Base-by-base conservation (phyloP, 2,888 invertebrate genomes). In the Lasioglossum oenotherae region DNA sequence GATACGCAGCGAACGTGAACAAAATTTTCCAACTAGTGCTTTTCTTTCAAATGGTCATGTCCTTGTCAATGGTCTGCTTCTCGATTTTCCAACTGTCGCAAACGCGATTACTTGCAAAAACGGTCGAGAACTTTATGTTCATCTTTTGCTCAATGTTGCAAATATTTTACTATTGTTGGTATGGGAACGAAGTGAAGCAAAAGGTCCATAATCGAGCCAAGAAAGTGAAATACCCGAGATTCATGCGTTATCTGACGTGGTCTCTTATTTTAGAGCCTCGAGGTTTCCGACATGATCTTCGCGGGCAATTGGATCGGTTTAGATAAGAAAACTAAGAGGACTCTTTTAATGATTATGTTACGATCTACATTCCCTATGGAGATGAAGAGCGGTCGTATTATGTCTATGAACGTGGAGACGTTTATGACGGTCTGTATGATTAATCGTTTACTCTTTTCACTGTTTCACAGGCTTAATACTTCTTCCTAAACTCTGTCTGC, bases 151-250 rank as follows among this genome's bases (percentile, higher is more conserved):
- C 87, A 81, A 16, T 89, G 38, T 79, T 89, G 0, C 89, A 92
- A 77, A 88, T 92, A 53, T 92, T 90, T 80, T 85, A 91, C 14
- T 84, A 92, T 46, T 92, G 92, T 80, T 92, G 92, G 91, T 90
- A 88, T 27, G 92, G 92, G 60, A 91, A 91, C 76, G 89, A 92
- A 75, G 83, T 92, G 1, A 84, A 46, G 23, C 8, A 35, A 14
- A 81, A 84, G 84, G 86, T 87, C 6, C 23, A 31, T 27, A 27
- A 19, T 19, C 1, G 8, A 19, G 23, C 14, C 1, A 35, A 16
- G n/a, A 8, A 19, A 14, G 4, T 3, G 0, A 0, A 57, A 57
- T 12, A 12, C 57, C 57, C 4, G 2, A 49, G 0, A 1, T 27
- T 27, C 14, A 49, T 16, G 5, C 2, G 6, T 27, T 27, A 1